Evolutionary conservation across 1,140 invertebrate genomes (phyloP), one percentile per base, ranked within the genome.

Genomic region (Saccostrea cuccullata): DNA sequence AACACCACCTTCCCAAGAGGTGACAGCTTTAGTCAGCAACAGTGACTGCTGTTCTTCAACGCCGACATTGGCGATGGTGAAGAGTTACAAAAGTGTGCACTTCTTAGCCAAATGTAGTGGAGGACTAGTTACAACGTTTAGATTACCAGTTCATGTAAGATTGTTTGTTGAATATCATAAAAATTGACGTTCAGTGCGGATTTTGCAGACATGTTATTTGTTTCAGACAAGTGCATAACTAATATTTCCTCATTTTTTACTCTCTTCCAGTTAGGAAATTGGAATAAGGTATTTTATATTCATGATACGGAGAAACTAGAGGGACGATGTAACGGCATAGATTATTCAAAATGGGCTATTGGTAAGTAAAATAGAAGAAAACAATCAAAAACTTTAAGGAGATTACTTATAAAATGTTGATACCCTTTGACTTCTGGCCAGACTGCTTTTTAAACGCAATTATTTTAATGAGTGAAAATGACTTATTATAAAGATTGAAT

Each of bases 21-120:
- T 82, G 70, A 58, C 55, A n/a, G 67, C 86, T 20, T 36, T 87
- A n/a, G 23, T 87, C 26, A 87, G 86, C 26, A 87, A 87, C 70
- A 87, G 86, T 58, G 73, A 87, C 73, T 87, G 67, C 15, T 87
- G 86, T 56, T 82, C 67, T 5, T 47, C 70, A 0, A 77, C 67
- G 56, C 55, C 40, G 0, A 73, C 86, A 12, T 11, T 87, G 20
- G 23, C 77, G 26, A 56, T 87, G 70, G 55, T 87, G 12, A 73
- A 77, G 4, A 56, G 86, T 56, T 55, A 87, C 30, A 58, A 23
- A 73, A 77, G 17, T 56, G 23, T 87, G 4, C 86, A 87, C 73
- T 87, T 77, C 20, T 36, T 87, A 40, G 86, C 86, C 13, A 82
- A 77, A 55, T 58, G 55, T n/a, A n/a, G 82, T 12, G 55, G 56